Evolutionary conservation across 2,113 vertebrate genomes (phyloP), one percentile per base, ranked within the genome.

Genomic region (Motacilla tschutschensis): DNA sequence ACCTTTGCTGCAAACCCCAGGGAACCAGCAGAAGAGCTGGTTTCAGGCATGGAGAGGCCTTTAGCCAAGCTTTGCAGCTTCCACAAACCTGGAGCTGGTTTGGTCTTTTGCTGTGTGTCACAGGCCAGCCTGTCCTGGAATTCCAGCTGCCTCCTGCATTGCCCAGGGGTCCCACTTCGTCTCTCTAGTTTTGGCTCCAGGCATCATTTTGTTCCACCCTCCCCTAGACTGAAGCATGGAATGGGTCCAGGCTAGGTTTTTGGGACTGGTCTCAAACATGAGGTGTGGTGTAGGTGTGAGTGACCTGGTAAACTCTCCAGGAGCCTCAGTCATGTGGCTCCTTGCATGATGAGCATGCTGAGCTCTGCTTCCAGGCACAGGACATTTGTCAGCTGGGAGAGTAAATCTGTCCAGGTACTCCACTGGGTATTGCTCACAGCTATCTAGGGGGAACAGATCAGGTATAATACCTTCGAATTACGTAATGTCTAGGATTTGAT

Each of bases 241-340:
- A 59, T n/a, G 72, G 74, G 83, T 79, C 64, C 80, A 63, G 47
- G 41, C 80, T 47, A 70, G 55, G 31, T 63, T 31, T 89, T 12
- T 73, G 51, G 47, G 83, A 47, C 38, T 29, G 36, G 33, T 62
- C 16, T 93, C 66, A 73, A 72, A 50, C 0, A 1, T 1, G 5
- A 64, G 59, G 40, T 47, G 47, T 2, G 3, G 28, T 10, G 1
- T 8, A 65, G 24, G 13, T 51, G 55, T 83, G 5, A 0, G 0
- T 58, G 66, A 65, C 73, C 63, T 62, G 38, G 48, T 14, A 28
- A 29, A 33, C 20, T 77, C 64, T 59, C 33, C 66, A 35, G 35
- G 71, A 70, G 21, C 3, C 0, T n/a, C 78, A 31, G 29, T 20
- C 0, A 0, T 20, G 54, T 1, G 11, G 28, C 9, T 88, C 25